Conservation (phyloP, 1,140 invertebrate genomes). For the Brachionus manjavacas region DNA sequence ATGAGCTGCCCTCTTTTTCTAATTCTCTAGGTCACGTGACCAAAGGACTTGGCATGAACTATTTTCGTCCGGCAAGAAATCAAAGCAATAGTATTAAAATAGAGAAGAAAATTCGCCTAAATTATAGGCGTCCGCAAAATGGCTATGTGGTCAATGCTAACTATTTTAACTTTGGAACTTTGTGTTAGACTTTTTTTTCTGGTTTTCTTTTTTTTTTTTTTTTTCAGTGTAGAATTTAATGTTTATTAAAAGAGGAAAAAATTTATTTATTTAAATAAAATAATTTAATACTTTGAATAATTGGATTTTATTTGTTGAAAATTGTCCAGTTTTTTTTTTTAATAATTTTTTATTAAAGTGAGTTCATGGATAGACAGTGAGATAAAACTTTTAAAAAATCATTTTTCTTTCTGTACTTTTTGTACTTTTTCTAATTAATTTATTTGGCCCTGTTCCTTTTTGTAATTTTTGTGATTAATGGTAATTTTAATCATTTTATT, state of each 20-base stretch:
- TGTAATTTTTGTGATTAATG: no score
- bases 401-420: no score
- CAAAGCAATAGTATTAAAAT: conserved; percentile 13
- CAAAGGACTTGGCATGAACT: background rate
- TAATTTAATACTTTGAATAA: background rate
- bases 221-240: background rate
- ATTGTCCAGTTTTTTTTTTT: no score
- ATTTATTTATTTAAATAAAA: background rate
- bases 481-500: no score
- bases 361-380: no score
- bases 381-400: no score
- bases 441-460: no score
- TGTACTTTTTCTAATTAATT: no score
- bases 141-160: background rate
- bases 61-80: background rate
- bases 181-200: background rate
- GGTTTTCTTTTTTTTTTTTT: background rate
- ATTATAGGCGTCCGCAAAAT: conserved; percentile 26
- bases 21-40: background rate
- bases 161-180: conserved; percentile 23
- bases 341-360: no score
- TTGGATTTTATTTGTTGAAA: no score
- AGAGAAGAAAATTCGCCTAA: background rate
- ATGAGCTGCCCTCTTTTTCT: background rate
- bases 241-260: background rate